A percentile compares a stretch with the other conserved stretches of the same genome.
Conservation (phyloP, 2,797 vertebrate species). For the Hemitrygon akajei region DNA sequence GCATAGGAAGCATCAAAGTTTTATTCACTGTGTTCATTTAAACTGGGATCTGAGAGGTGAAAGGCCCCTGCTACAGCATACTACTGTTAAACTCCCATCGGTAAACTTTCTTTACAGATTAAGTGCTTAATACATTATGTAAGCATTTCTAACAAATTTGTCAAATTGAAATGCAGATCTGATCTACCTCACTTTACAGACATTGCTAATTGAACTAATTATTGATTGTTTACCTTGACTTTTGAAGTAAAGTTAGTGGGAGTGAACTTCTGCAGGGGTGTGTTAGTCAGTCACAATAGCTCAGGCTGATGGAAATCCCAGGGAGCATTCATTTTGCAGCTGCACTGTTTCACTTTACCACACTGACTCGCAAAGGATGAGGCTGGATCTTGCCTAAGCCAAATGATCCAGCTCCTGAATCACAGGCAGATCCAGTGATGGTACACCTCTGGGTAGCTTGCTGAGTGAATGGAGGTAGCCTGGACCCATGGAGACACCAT, state of each 20-base stretch:
- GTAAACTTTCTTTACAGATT: constrained; percentile 13
- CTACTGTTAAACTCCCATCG: not conserved
- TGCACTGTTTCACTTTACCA: not conserved
- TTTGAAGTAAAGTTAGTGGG: not conserved
- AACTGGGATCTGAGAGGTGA: not conserved
- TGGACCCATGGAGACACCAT: not conserved
- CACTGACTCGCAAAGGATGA: not conserved
- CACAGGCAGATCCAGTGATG: not conserved
- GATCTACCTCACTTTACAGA: constrained; percentile 3
- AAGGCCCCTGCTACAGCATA: constrained; percentile 7
- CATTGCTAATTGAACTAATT: not conserved
- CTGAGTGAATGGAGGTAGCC: not conserved
- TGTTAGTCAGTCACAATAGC: not conserved
- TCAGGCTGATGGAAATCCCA: not conserved
- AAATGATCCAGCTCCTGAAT: not conserved
- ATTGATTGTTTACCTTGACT: not conserved
- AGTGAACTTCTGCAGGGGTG: not conserved
- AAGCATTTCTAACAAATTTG: not conserved
- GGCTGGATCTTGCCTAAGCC: not conserved
- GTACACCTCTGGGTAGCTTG: no score
- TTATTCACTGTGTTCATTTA: not conserved
- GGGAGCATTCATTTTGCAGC: not conserved
- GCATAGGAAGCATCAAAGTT: not conserved
- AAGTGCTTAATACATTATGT: not conserved
- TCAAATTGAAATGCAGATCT: constrained; percentile 4